These are phyloP conservation scores for Notamacropus eugenii DNA, from an alignment of 2,797 vertebrate species.

Conservation along the genomic window DNA sequence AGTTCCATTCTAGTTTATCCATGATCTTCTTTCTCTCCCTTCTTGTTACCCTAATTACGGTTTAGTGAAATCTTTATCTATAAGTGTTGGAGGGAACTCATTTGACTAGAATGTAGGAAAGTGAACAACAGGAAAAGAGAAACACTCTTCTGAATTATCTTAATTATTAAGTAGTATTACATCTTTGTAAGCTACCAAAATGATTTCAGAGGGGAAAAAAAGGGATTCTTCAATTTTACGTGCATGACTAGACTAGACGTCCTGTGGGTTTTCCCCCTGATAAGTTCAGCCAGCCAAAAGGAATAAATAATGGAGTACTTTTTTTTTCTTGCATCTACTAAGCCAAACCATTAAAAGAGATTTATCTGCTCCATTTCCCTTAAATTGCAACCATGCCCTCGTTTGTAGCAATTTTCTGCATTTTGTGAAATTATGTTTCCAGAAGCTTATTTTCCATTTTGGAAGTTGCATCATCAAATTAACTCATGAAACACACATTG, in stretches of 20 bases:
- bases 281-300: conserved; percentile 79
- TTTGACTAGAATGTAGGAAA: conserved; percentile 23
- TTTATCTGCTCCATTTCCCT: conserved; percentile 89
- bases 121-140: conserved; percentile 21
- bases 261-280: conserved; percentile 69
- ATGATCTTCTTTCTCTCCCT: not conserved
- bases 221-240: not conserved
- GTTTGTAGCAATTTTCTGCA: conserved; percentile 79
- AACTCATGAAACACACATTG: conserved; percentile 56
- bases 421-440: conserved; percentile 80
- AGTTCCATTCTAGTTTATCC: not conserved
- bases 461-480: conserved; percentile 1
- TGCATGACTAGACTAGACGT: conserved; percentile 9
- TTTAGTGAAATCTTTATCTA: conserved; percentile 57
- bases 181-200: conserved; percentile 65
- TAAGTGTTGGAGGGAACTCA: conserved; percentile 49
- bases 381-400: conserved; percentile 81
- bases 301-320: conserved; percentile 80
- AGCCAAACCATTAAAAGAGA: conserved; percentile 84
- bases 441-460: conserved; percentile 44
- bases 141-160: conserved; percentile 53
- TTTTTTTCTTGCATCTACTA: conserved; percentile 81
- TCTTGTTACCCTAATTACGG: not conserved
- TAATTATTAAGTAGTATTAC: conserved; percentile 56
- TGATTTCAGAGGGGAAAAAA: conserved; percentile 53